These are phyloP conservation scores for Hippolais icterina DNA, from an alignment of 2,113 vertebrate species.

Conservation along the genomic window DNA sequence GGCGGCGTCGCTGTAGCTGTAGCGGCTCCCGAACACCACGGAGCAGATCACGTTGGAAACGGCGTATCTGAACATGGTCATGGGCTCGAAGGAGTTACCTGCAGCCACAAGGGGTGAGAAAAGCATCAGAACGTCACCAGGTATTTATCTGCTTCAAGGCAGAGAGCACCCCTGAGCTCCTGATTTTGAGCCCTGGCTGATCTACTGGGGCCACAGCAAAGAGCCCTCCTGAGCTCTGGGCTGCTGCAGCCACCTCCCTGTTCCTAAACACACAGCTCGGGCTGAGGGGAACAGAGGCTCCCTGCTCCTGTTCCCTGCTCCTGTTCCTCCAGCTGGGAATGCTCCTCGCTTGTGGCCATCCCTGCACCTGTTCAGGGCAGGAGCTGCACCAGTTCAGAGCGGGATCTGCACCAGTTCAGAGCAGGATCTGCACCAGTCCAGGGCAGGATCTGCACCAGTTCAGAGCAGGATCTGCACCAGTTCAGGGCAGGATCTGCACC, in stretches of 20 bases:
- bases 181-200: background rate
- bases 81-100: background rate
- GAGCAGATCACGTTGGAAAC: conserved; percentile 36
- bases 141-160: background rate
- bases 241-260: background rate
- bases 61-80: background rate
- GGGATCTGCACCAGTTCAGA: no score
- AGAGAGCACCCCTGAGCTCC: background rate
- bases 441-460: no score
- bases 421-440: no score
- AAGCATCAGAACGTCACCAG: background rate
- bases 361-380: background rate
- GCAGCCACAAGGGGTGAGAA: background rate
- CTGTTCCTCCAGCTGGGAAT: background rate
- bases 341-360: accelerated
- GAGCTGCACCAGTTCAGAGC: no score
- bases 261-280: background rate
- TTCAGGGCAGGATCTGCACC: no score
- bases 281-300: background rate
- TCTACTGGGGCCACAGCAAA: background rate
- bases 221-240: background rate
- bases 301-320: background rate
- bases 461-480: no score
- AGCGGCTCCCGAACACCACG: background rate
- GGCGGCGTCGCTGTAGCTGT: background rate